A percentile compares a stretch with the other conserved stretches of the same genome.
phyloP scores from a whole-genome alignment of 2,797 vertebrate genomes.

The Peromyscus aztecus region DNA sequence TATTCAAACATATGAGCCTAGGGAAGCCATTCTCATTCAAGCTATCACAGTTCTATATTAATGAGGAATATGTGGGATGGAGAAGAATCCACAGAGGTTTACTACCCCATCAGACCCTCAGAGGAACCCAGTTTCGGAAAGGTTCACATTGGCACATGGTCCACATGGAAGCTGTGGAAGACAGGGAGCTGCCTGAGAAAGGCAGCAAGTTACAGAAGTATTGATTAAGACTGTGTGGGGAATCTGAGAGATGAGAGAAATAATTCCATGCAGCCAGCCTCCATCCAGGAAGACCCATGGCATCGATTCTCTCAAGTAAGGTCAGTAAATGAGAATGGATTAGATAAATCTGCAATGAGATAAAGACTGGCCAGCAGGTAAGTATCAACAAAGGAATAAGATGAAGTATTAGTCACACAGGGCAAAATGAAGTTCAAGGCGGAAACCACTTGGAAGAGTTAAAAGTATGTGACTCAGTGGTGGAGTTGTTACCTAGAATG shows the following conservation, averaged over 20 bases:
- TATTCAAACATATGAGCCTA: not conserved
- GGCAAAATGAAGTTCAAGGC: not conserved
- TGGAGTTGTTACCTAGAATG: too few relatives aligned
- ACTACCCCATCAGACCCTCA: not conserved
- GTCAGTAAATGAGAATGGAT: constrained; percentile 53
- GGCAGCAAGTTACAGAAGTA: not conserved
- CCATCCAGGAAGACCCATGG: not conserved
- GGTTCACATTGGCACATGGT: not conserved
- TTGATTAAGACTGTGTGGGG: constrained; percentile 38
- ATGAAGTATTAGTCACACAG: not conserved
- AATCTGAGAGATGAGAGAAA: not conserved
- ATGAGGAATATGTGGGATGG: not conserved
- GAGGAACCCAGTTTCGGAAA: not conserved
- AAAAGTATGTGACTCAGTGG: not conserved
- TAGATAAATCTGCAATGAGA: constrained; percentile 28
- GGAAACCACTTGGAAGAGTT: not conserved
- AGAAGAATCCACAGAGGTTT: not conserved
- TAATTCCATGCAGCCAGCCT: constrained; percentile 1
- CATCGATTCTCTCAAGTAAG: constrained; percentile 22
- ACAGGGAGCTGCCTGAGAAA: not conserved
- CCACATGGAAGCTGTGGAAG: not conserved
- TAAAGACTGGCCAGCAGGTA: not conserved
- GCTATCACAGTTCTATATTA: not conserved
- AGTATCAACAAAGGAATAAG: not conserved
- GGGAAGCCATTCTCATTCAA: not conserved